A percentile compares a stretch with the other conserved stretches of the same genome.
phyloP scores from a whole-genome alignment of 2,797 vertebrate species.

The Halcyon smyrnensis region DNA sequence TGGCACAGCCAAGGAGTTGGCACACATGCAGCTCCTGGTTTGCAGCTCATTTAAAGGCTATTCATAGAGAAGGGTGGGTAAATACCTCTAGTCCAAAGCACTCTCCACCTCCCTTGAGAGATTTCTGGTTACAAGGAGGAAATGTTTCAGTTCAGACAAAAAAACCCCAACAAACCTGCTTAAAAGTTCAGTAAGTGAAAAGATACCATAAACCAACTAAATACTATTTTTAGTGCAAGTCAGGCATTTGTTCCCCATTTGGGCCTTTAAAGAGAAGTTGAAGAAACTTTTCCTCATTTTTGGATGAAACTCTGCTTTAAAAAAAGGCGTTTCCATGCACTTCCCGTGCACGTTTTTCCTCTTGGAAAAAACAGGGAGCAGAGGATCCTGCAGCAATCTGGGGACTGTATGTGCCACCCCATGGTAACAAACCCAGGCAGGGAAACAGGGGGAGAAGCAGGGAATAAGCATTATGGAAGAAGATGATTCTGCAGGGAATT shows the following conservation, averaged over 20 bases:
- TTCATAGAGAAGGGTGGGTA: background rate
- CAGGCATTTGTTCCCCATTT: background rate
- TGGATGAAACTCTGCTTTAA: background rate
- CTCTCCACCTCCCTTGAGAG: background rate
- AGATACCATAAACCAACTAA: background rate
- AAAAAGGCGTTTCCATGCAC: background rate
- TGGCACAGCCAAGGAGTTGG: background rate
- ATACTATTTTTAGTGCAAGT: background rate
- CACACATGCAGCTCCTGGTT: background rate
- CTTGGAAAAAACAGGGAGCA: background rate
- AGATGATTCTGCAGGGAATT: slow-evolving; percentile 34
- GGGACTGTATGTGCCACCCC: background rate
- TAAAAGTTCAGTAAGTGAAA: background rate
- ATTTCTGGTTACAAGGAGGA: background rate
- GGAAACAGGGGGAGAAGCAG: background rate
- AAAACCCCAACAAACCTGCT: background rate
- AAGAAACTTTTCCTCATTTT: background rate
- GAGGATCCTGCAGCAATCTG: background rate
- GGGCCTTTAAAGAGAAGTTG: background rate
- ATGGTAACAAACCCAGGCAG: background rate
- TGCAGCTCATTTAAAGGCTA: background rate
- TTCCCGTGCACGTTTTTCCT: background rate
- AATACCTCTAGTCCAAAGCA: background rate
- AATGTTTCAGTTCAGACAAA: background rate
- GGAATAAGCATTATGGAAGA: slow-evolving; percentile 16